phyloP scores from a whole-genome alignment of 2,113 vertebrate genomes.

The Limanda limanda region DNA sequence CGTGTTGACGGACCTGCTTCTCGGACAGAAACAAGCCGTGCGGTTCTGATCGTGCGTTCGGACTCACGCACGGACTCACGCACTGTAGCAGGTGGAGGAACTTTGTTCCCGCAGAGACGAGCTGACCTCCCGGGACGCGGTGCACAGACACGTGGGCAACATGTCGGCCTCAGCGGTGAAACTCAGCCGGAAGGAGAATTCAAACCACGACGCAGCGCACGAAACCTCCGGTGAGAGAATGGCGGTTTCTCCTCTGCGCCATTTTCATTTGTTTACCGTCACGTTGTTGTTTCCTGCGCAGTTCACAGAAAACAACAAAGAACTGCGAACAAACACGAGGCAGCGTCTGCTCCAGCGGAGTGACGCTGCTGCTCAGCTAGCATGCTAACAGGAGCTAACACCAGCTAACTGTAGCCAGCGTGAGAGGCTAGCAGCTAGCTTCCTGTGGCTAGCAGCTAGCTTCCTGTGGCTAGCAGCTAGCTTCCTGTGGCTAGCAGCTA shows the following conservation, averaged over 20 bases:
- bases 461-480: slow-evolving; percentile 38
- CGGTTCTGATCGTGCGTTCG: slow-evolving; percentile 49
- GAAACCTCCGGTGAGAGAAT: slow-evolving; percentile 92
- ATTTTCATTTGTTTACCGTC: slow-evolving; percentile 81
- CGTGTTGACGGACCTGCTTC: slow-evolving; percentile 25
- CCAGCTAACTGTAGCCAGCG: not conserved
- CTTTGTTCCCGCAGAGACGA: slow-evolving; percentile 53
- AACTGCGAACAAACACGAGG: accelerated
- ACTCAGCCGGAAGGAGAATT: slow-evolving; percentile 96
- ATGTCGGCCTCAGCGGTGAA: slow-evolving; percentile 95
- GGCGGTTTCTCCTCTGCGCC: slow-evolving; percentile 83
- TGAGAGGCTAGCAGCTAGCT: slow-evolving; percentile 41
- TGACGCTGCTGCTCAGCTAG: slow-evolving; percentile 6
- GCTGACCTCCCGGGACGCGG: slow-evolving; percentile 22
- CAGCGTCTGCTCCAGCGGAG: no score
- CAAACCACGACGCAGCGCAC: slow-evolving; percentile 94
- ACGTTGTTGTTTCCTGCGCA: slow-evolving; percentile 31
- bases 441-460: slow-evolving; percentile 51
- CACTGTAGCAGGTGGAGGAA: slow-evolving; percentile 61
- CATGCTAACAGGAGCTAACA: slow-evolving; percentile 54
- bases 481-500: slow-evolving; percentile 36
- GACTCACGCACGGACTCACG: slow-evolving; percentile 45
- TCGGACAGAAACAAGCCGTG: slow-evolving; percentile 53
- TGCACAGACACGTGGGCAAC: slow-evolving; percentile 63
- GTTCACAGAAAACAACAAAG: not conserved